Percentiles rank a stretch among this genome's conserved stretches.
These are phyloP conservation scores for Nudaria mundana DNA, from an alignment of 2,888 invertebrate genomes.

Conservation along the genomic window DNA sequence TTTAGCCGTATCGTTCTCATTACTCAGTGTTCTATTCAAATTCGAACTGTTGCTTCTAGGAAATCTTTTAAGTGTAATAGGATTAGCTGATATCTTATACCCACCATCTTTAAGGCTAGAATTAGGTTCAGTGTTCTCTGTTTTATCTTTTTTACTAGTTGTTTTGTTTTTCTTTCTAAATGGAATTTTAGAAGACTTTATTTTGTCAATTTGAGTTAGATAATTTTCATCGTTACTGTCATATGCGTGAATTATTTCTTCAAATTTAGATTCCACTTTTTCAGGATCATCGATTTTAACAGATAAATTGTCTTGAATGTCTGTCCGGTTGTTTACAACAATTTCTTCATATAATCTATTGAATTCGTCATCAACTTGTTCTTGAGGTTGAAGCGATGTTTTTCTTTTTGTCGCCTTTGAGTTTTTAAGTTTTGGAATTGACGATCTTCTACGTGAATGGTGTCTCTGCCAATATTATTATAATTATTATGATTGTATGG, in stretches of 20 bases:
- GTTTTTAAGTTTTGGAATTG: slow-evolving; percentile 35
- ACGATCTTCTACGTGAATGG: slow-evolving; percentile 30
- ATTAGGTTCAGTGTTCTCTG: slow-evolving; percentile 5
- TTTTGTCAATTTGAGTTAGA: slow-evolving; percentile 34
- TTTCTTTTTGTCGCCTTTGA: slow-evolving; percentile 27
- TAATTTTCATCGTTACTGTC: slow-evolving; percentile 48
- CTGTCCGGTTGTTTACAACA: slow-evolving; percentile 30
- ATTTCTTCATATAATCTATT: slow-evolving; percentile 67
- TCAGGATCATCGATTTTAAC: slow-evolving; percentile 52
- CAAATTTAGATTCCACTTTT: slow-evolving; percentile 59
- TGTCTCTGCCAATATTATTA: slow-evolving; percentile 26
- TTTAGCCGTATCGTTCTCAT: slow-evolving; percentile 6
- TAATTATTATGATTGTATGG: not conserved
- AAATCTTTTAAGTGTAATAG: slow-evolving; percentile 21
- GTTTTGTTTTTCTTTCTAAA: slow-evolving; percentile 47
- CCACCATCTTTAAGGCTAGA: slow-evolving; percentile 22
- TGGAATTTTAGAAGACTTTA: slow-evolving; percentile 56
- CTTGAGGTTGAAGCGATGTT: slow-evolving; percentile 20
- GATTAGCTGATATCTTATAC: slow-evolving; percentile 23
- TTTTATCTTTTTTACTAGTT: slow-evolving; percentile 13
- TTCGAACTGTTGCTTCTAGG: slow-evolving; percentile 19
- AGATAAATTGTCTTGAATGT: slow-evolving; percentile 36
- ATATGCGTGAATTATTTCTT: slow-evolving; percentile 67
- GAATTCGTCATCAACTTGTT: slow-evolving; percentile 57
- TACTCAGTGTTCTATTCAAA: slow-evolving; percentile 7